Conservation (phyloP, 1,140 invertebrate genomes). For the Bathynomus jamesi region DNA sequence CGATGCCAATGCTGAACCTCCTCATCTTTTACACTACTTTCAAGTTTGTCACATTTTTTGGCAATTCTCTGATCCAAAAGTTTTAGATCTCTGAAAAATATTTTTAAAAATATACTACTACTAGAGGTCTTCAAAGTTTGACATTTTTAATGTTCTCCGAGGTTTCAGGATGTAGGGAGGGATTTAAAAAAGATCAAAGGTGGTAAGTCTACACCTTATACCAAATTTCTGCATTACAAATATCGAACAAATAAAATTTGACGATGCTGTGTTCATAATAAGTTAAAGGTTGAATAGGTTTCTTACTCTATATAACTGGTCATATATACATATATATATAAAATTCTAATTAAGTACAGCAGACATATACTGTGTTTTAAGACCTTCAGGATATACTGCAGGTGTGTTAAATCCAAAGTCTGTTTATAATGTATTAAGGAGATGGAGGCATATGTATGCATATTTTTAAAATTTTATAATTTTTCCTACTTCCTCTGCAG, state of each 20-base stretch:
- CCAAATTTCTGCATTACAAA: neutral
- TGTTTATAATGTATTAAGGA: too few relatives aligned
- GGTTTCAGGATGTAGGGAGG: neutral
- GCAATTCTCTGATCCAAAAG: slow-evolving; percentile 74
- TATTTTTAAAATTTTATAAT: too few relatives aligned
- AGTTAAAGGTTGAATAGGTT: too few relatives aligned
- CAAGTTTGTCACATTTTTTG: slow-evolving; percentile 78
- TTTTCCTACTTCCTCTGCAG: too few relatives aligned
- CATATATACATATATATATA: too few relatives aligned
- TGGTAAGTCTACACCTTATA: neutral
- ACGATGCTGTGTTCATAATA: neutral
- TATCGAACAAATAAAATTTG: neutral
- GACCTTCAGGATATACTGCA: too few relatives aligned
- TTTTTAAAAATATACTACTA: slow-evolving; percentile 13
- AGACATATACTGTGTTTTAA: too few relatives aligned
- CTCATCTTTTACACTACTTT: slow-evolving; percentile 74
- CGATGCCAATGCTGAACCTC: slow-evolving; percentile 73
- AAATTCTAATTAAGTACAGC: too few relatives aligned
- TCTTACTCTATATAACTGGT: too few relatives aligned
- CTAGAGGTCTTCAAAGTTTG: neutral
- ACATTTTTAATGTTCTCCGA: neutral
- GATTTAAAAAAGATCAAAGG: neutral
- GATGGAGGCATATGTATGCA: too few relatives aligned
- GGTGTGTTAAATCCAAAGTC: too few relatives aligned
- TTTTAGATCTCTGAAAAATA: slow-evolving; percentile 53